These are phyloP conservation scores for Pipistrellus pipistrellus DNA, from an alignment of 2,797 vertebrate genomes.

Conservation along the genomic window DNA sequence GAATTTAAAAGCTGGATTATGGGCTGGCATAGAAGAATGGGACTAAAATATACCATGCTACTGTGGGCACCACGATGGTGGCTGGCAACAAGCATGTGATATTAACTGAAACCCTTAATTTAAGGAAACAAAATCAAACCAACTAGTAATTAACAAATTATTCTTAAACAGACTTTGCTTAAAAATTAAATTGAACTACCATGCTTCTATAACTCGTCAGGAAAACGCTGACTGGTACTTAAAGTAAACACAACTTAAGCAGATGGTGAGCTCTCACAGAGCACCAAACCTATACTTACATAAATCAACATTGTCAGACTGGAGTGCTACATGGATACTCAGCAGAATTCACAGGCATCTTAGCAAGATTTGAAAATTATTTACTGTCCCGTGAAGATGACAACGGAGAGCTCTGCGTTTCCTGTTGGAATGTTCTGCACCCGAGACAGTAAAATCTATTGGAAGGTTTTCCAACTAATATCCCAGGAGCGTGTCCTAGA, in stretches of 20 bases:
- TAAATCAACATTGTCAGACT: conserved; percentile 80
- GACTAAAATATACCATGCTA: conserved; percentile 12
- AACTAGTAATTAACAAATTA: conserved; percentile 89
- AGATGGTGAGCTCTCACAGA: conserved; percentile 77
- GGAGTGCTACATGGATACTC: conserved; percentile 74
- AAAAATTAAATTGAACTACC: conserved; percentile 82
- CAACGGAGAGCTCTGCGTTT: conserved; percentile 61
- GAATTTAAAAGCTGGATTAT: conserved; percentile 39
- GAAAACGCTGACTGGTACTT: conserved; percentile 83
- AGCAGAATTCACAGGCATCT: conserved; percentile 83
- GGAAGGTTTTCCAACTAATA: conserved; percentile 56
- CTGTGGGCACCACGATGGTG: background rate
- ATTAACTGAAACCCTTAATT: conserved; percentile 85
- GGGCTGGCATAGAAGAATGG: background rate
- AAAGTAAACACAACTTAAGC: conserved; percentile 84
- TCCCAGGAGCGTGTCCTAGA: conserved; percentile 7
- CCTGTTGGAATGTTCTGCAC: conserved; percentile 63
- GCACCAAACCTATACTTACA: conserved; percentile 83
- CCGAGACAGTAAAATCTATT: conserved; percentile 46
- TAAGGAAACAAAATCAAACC: conserved; percentile 84
- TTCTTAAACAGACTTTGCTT: conserved; percentile 85
- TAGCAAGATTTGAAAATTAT: conserved; percentile 78
- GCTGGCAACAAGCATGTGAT: conserved; percentile 78
- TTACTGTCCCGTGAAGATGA: conserved; percentile 76
- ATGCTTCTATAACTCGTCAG: conserved; percentile 83